These are phyloP conservation scores for Blastobasis lacticolella DNA, from an alignment of 2,888 invertebrate genomes.

Conservation along the genomic window DNA sequence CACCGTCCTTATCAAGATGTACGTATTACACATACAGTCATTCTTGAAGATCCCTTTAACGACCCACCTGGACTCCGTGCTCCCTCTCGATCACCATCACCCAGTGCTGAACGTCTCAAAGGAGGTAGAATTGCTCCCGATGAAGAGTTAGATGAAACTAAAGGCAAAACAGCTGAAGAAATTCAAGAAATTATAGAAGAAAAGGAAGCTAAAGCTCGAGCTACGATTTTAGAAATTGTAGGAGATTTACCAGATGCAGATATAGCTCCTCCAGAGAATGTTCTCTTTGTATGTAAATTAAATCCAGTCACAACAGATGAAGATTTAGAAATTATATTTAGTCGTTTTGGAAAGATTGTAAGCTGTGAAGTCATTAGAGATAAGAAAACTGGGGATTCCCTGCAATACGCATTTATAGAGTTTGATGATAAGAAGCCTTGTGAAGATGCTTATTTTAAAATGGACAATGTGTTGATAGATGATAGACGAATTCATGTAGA, in stretches of 20 bases:
- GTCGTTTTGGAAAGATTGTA: conserved; percentile 94
- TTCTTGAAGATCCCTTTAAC: conserved; percentile 96
- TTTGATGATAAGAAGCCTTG: conserved; percentile 94
- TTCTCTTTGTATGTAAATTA: conserved; percentile 98
- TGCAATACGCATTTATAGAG: conserved; percentile 99
- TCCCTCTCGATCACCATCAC: conserved; percentile 92
- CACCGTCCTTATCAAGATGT: conserved; percentile 96
- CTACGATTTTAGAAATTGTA: conserved; percentile 98
- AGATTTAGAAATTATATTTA: conserved; percentile 97
- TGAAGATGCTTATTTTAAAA: conserved; percentile 99
- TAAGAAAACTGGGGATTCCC: conserved; percentile 91
- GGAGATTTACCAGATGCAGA: conserved; percentile 98
- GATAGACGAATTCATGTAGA: conserved; percentile 99
- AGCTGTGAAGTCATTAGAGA: conserved; percentile 98
- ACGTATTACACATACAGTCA: conserved; percentile 95
- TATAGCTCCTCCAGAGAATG: conserved; percentile 98
- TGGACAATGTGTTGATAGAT: conserved; percentile 99
- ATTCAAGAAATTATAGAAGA: conserved; percentile 90
- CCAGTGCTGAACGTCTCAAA: conserved; percentile 84
- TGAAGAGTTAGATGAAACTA: conserved; percentile 92
- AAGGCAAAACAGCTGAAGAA: conserved; percentile 88
- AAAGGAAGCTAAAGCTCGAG: conserved; percentile 95
- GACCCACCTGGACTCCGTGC: conserved; percentile 86
- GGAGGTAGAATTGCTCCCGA: conserved; percentile 94
- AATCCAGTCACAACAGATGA: conserved; percentile 99